Base-by-base conservation (phyloP, 2,888 invertebrate species). In the Synergus japonicus region DNA sequence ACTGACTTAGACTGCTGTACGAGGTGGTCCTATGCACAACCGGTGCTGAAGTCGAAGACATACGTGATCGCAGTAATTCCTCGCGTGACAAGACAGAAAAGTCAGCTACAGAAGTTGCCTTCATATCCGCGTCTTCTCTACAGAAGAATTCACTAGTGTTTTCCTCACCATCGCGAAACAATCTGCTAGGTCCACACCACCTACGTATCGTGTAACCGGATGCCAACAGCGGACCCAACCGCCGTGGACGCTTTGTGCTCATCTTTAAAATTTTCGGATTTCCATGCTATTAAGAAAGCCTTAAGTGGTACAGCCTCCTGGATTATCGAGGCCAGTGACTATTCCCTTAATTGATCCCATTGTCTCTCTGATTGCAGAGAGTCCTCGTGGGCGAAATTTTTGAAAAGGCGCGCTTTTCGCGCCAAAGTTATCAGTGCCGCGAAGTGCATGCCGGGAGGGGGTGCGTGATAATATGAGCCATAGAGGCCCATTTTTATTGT, bases 21-120 rank as follows among this genome's bases (percentile, higher is more conserved):
- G 90, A 85, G 88, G 89, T 87, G 88, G 88, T 90, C 88, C 87
- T 84, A 85, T 84, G 84, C 67, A 76, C 63, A 58, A 60, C 76
- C 46, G 76, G 73, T 49, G 41, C 41, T 13, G 22, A 60, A 49
- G 76, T 29, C 1, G 15, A 54, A 13, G 15, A 22, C 18, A 58
- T 44, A 93, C 93, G 65, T 37, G 65, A 65, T n/a, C 93, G 90
- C 80, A 81, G 78, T 88, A 60, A 87, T 90, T 83, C 82, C 83
- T 87, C 92, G 93, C 93, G 88, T 81, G 84, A 87, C 87, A 93
- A 93, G 92, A 92, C n/a, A 43, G 91, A 92, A 93, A 92, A 93
- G 93, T 93, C 93, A 92, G 93, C 92, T 92, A 92, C 66, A 92
- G 89, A 90, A 92, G 66, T 91, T 79, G 37, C 37, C 37, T n/a